phyloP scores from a whole-genome alignment of 2,113 vertebrate genomes.

The Notechis scutatus region DNA sequence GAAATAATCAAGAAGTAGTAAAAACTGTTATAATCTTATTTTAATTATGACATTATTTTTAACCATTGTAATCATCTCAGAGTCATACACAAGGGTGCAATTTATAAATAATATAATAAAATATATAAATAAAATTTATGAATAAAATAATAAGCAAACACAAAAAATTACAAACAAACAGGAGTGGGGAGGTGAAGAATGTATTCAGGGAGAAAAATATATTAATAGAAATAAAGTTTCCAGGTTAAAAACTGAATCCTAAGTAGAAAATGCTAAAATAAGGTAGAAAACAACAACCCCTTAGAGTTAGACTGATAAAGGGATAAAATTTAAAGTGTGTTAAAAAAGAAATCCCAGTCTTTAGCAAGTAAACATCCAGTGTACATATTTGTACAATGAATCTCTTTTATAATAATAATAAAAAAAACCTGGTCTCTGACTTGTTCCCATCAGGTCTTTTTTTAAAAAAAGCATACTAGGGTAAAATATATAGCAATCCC shows the following conservation, averaged over 20 bases:
- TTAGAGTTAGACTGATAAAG: neutral
- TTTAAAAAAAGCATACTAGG: neutral
- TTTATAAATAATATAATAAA: too few species aligned
- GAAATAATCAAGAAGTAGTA: neutral
- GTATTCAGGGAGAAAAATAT: neutral
- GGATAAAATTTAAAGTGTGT: too few species aligned
- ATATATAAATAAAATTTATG: neutral
- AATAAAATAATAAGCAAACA: neutral
- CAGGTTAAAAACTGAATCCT: neutral
- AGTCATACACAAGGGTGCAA: neutral
- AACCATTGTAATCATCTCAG: neutral
- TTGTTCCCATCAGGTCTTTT: neutral
- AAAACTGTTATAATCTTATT: neutral
- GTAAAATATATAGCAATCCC: neutral
- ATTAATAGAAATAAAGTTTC: neutral
- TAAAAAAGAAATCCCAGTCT: neutral
- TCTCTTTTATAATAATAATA: neutral
- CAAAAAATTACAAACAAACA: neutral
- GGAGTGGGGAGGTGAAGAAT: neutral
- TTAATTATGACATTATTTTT: neutral
- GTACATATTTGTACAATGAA: neutral
- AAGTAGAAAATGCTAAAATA: neutral
- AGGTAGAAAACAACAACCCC: neutral
- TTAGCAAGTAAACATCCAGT: neutral
- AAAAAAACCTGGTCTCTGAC: neutral